Evolutionary conservation across 2,113 vertebrate genomes (phyloP), one percentile per base, ranked within the genome.

Genomic region (Melanerpes formicivorus): DNA sequence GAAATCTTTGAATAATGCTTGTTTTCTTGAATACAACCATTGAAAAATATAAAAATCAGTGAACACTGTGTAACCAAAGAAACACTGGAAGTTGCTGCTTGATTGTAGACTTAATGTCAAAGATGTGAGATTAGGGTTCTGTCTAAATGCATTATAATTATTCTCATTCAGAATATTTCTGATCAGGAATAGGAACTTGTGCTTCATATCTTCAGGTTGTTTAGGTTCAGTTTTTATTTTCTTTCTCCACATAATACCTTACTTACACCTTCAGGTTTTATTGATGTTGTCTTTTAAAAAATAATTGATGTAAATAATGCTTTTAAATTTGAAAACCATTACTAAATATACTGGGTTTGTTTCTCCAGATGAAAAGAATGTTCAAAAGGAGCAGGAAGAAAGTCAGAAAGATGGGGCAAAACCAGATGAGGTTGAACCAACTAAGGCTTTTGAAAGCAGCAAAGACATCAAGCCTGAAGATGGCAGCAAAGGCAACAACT

Each of bases 331-430:
- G 37, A 50, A 84, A 86, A 34, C 2, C 19, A 16, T 55, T 71
- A 64, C 21, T 74, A 71, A 67, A 67, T 84, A 44, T 5, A 10
- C 11, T 26, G 44, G 1, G 37, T 76, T 84, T 76, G 22, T 72
- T 84, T 32, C 52, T 92, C 84, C 74, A 95, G 91, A 44, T 92
- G 70, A 75, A 79, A 75, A 72, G 37, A 62, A 44, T 65, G 22
- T 84, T 88, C 88, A 72, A 52, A 81, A 79, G 32, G 78, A 92
- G 66, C 32, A 65, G 40, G 72, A 87, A 75, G 55, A 75, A 56
- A 21, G 7, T 50, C 70, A 67, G 54, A 29, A 84, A 72, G 86
- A 84, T 34, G 67, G 74, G 42, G 9, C 37, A 67, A 74, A 86
- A 75, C 25, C 58, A 79, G 77, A 92, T 44, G 58, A 90, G 3